A percentile compares a stretch with the other conserved stretches of the same genome.
Evolutionary conservation across 2,113 vertebrate species (phyloP).

Genomic region (Pao palembangensis): DNA sequence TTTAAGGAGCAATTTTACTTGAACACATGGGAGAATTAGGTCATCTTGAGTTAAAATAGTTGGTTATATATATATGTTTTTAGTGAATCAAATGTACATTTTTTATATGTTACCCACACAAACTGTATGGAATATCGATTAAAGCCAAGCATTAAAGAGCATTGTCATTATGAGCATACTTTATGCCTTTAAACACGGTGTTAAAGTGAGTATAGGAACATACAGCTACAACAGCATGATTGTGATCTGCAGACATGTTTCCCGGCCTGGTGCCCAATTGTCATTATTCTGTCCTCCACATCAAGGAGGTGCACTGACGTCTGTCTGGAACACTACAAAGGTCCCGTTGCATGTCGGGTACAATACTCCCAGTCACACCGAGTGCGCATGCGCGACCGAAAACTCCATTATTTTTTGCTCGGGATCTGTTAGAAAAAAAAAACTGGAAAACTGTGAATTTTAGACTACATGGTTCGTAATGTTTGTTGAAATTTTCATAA

Average conservation of each 20-base stretch:
- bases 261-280: slow-evolving; percentile 20
- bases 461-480: slow-evolving; percentile 55
- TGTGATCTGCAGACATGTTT: slow-evolving; percentile 5
- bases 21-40: no score
- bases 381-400: slow-evolving; percentile 83
- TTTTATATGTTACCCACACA: no score
- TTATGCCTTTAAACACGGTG: neutral
- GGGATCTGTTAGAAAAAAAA: slow-evolving; percentile 75
- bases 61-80: no score
- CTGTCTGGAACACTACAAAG: slow-evolving; percentile 67
- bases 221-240: neutral
- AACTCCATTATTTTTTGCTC: slow-evolving; percentile 87
- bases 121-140: no score
- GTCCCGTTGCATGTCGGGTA: slow-evolving; percentile 81
- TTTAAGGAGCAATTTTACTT: no score
- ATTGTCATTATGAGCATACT: no score
- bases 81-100: no score
- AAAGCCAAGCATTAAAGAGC: no score
- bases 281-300: slow-evolving; percentile 50
- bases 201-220: neutral
- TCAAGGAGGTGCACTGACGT: slow-evolving; percentile 44
- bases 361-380: slow-evolving; percentile 77
- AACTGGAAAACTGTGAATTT: slow-evolving; percentile 60
- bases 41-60: no score
- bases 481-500: slow-evolving; percentile 35